A percentile compares a stretch with the other conserved stretches of the same genome.
These are phyloP conservation scores for Drosophila melanogaster DNA, from an alignment of 1,140 invertebrate genomes.

Conservation along the genomic window DNA sequence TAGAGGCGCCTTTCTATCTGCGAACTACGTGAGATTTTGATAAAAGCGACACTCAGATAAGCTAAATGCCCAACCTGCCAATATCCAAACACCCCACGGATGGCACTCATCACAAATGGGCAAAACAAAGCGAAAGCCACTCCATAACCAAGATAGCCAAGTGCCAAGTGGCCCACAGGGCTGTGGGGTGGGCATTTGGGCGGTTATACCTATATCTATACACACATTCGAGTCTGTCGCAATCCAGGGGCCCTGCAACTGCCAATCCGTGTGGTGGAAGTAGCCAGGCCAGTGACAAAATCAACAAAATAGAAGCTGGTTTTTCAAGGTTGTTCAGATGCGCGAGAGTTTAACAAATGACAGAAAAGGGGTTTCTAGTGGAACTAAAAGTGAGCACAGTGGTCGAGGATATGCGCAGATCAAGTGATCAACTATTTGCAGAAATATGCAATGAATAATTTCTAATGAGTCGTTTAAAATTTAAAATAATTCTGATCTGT, in stretches of 20 bases:
- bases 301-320: slow-evolving; percentile 62
- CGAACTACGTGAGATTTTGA: slow-evolving; percentile 73
- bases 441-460: too few species aligned
- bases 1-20: slow-evolving; percentile 49
- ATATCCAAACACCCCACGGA: slow-evolving; percentile 17
- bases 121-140: slow-evolving; percentile 56
- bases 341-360: slow-evolving; percentile 24
- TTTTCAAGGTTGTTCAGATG: slow-evolving; percentile 67
- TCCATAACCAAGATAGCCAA: slow-evolving; percentile 46
- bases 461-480: too few species aligned
- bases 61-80: slow-evolving; percentile 39
- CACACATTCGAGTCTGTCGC: neutral
- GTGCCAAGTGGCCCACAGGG: slow-evolving; percentile 37
- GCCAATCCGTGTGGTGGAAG: slow-evolving; percentile 6
- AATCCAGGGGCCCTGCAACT: slow-evolving; percentile 20
- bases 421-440: too few species aligned
- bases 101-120: slow-evolving; percentile 32
- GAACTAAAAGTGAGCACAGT: slow-evolving; percentile 28
- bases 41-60: slow-evolving; percentile 60
- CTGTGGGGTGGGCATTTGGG: slow-evolving; percentile 6
- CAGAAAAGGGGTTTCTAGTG: neutral
- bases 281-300: slow-evolving; percentile 17
- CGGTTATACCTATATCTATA: neutral
- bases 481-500: too few species aligned
- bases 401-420: slow-evolving; percentile 15